Evolutionary conservation across 2,888 invertebrate genomes (phyloP), one percentile per base, ranked within the genome.

Genomic region (Acrocyrtus sp.): DNA sequence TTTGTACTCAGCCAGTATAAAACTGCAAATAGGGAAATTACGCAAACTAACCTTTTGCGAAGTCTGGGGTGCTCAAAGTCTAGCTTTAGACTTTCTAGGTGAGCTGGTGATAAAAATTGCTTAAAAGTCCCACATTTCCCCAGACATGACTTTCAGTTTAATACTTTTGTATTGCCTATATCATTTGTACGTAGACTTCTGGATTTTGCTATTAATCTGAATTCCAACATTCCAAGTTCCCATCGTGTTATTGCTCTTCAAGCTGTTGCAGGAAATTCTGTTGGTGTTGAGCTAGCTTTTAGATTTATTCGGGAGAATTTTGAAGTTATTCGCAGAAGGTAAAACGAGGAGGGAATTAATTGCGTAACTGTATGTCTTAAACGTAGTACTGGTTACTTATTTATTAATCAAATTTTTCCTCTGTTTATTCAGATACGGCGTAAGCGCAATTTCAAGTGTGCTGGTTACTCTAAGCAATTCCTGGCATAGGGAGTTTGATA

Each of bases 221-320:
- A 51, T 29, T 70, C 75, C 17, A 72, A 61, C 15, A 69, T 78
- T 10, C 47, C 50, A 34, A 27, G 26, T 10, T 51, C 45, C 0
- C 72, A 80, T 19, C 68, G 75, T 4, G 26, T 78, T 2, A 50
- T 62, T 0, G 72, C 73, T 3, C 58, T 79, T 10, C 80, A 80
- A 54, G 70, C 77, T 12, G 78, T 77, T 4, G 78, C 76, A 22
- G 78, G 74, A 26, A 80, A 80, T 51, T 65, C 74, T 15, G 57
- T 41, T 41, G 80, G 78, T 19, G 53, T 62, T 12, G 62, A 74
- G 15, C 5, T 78, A 0, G 51, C 76, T 3, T 68, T 80, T 34
- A 75, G 67, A 51, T 76, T 73, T 43, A 54, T 80, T 17, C 51
- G 72, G 47, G 70, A 76, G 27, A 73, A 76, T 53, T 67, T 72